phyloP scores from a whole-genome alignment of 1,140 invertebrate species.

The Drosophila trapezifrons region DNA sequence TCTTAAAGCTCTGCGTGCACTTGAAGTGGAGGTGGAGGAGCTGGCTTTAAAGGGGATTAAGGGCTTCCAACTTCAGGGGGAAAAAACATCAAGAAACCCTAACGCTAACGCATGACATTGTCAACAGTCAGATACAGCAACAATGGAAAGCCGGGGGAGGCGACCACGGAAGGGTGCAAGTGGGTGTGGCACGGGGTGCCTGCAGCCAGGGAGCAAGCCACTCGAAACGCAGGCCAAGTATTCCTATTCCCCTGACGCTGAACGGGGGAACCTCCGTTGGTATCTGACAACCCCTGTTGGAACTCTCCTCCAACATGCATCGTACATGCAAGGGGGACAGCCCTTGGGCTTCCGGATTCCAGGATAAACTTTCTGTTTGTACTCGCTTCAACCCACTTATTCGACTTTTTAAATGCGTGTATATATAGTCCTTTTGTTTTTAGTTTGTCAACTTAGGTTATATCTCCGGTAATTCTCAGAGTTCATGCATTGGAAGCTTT shows the following conservation, averaged over 20 bases:
- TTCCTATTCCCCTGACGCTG: slow-evolving; percentile 10
- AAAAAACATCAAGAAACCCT: slow-evolving; percentile 49
- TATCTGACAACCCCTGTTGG: slow-evolving; percentile 4
- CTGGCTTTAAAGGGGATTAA: slow-evolving; percentile 28
- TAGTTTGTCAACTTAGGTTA: slow-evolving; percentile 58
- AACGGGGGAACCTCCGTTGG: background rate
- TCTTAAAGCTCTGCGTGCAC: slow-evolving; percentile 44
- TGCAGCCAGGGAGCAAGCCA: slow-evolving; percentile 26
- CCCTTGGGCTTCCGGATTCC: slow-evolving; percentile 16
- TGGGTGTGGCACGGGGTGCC: background rate
- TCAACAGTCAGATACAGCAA: slow-evolving; percentile 48
- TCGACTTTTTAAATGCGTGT: slow-evolving; percentile 17
- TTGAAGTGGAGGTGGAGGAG: slow-evolving; percentile 8
- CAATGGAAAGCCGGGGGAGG: background rate
- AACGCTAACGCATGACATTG: slow-evolving; percentile 53
- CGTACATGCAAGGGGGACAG: background rate
- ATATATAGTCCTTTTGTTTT: slow-evolving; percentile 2
- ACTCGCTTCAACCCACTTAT: slow-evolving; percentile 19
- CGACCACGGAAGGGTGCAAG: background rate
- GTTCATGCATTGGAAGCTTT: background rate
- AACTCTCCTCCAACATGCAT: background rate
- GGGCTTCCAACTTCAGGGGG: slow-evolving; percentile 25
- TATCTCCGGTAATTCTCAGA: slow-evolving; percentile 14
- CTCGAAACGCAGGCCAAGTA: slow-evolving; percentile 30
- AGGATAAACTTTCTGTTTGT: slow-evolving; percentile 37